Conservation (phyloP, 1,140 invertebrate genomes). For the Agrilus planipennis region DNA sequence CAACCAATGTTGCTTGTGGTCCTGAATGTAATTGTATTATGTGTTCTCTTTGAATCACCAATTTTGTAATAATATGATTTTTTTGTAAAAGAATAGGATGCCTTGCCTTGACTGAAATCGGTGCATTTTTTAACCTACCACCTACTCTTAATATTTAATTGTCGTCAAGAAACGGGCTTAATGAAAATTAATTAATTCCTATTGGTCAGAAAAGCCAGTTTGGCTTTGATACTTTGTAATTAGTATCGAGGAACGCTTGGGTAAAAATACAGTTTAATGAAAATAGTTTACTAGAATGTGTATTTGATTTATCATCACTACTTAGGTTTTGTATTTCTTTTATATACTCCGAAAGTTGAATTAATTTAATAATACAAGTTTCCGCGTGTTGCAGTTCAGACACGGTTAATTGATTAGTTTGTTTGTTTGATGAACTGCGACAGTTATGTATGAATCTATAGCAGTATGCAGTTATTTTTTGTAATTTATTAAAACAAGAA, state of each 20-base stretch:
- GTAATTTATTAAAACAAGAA: background rate
- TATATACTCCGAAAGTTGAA: background rate
- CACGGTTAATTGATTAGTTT: background rate
- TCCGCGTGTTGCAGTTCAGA: background rate
- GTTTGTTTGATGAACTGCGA: background rate
- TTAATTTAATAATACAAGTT: background rate
- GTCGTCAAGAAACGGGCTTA: conserved; percentile 4
- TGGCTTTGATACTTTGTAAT: no score
- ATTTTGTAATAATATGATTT: conserved; percentile 12
- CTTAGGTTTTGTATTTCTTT: background rate
- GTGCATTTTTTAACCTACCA: background rate
- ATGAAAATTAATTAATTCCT: background rate
- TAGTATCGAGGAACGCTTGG: no score
- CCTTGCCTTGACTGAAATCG: background rate
- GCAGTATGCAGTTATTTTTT: background rate
- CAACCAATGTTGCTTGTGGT: conserved; percentile 12
- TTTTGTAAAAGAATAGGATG: conserved; percentile 6
- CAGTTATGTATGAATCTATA: background rate
- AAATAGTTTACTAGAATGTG: no score
- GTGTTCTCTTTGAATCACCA: conserved; percentile 18
- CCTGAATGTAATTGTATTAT: conserved; percentile 16
- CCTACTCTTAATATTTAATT: conserved; percentile 5
- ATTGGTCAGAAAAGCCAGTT: no score
- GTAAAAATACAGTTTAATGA: no score
- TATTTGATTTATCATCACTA: background rate